phyloP scores from a whole-genome alignment of 2,113 vertebrate genomes.

The Parus major region DNA sequence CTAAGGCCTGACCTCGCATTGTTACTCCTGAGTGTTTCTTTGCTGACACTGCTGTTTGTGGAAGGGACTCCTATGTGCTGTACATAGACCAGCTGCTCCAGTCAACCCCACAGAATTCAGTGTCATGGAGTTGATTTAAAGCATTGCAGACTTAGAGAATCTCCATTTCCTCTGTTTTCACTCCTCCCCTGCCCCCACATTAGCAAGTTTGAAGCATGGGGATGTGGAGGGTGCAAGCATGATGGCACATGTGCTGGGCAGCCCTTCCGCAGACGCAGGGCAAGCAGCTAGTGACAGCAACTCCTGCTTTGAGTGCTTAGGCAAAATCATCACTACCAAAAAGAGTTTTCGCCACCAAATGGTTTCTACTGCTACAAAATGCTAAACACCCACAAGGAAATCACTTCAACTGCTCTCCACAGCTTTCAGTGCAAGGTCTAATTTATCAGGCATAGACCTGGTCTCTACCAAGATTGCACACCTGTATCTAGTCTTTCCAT shows the following conservation, averaged over 20 bases:
- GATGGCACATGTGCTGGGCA: neutral
- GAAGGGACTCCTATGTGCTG: neutral
- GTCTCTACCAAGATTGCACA: neutral
- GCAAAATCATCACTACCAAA: neutral
- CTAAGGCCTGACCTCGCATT: neutral
- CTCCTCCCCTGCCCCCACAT: accelerated
- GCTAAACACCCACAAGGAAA: neutral
- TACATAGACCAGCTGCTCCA: neutral
- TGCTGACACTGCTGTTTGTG: neutral
- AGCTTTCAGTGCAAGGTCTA: neutral
- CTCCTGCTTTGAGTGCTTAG: neutral
- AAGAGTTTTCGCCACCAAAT: neutral
- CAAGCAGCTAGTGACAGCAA: neutral
- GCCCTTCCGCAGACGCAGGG: too few species aligned
- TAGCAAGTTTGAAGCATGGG: accelerated
- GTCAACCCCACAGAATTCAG: neutral
- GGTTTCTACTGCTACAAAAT: neutral
- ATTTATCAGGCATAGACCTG: neutral
- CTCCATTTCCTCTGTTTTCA: neutral
- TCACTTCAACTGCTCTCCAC: neutral
- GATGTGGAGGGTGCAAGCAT: neutral
- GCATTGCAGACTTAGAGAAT: neutral
- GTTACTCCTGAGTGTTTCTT: neutral
- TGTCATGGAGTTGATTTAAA: neutral
- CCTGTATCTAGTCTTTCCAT: neutral